A percentile compares a stretch with the other conserved stretches of the same genome.
phyloP scores from a whole-genome alignment of 92 coral and sea anemone species.

The Phenganax marumi region DNA sequence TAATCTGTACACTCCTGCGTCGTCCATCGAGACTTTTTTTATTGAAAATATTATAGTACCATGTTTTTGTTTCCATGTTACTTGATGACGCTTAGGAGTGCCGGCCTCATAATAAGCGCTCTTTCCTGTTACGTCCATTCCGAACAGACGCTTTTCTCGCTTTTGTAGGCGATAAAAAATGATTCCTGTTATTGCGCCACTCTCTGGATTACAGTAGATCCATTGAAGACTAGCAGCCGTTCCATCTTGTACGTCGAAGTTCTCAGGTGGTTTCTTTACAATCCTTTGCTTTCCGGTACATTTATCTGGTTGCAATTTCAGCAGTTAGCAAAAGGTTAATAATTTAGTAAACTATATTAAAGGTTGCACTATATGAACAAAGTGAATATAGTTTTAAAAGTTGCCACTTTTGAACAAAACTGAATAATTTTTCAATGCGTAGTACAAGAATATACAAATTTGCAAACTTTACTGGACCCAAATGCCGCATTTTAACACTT shows the following conservation, averaged over 20 bases:
- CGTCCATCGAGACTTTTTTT: constrained; percentile 9
- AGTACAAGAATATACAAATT: no score
- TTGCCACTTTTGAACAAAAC: no score
- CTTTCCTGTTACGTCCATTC: not conserved
- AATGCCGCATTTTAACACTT: no score
- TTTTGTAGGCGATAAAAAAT: not conserved
- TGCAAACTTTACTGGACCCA: no score
- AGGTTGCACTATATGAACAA: no score
- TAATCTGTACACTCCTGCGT: not conserved
- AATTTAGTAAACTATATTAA: no score
- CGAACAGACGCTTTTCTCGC: not conserved
- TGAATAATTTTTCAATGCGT: no score
- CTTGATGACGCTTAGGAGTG: not conserved
- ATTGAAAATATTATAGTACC: not conserved
- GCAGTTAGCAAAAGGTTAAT: no score
- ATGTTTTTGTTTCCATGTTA: not conserved
- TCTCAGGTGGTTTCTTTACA: not conserved
- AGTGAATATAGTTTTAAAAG: no score
- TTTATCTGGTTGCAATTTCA: no score
- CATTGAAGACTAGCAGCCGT: not conserved
- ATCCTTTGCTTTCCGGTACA: not conserved
- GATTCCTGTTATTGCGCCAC: not conserved
- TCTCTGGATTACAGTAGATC: not conserved
- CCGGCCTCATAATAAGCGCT: not conserved
- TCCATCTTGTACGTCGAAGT: not conserved